phyloP scores from a whole-genome alignment of 2,113 vertebrate species.

The Poeciliopsis retropinna region DNA sequence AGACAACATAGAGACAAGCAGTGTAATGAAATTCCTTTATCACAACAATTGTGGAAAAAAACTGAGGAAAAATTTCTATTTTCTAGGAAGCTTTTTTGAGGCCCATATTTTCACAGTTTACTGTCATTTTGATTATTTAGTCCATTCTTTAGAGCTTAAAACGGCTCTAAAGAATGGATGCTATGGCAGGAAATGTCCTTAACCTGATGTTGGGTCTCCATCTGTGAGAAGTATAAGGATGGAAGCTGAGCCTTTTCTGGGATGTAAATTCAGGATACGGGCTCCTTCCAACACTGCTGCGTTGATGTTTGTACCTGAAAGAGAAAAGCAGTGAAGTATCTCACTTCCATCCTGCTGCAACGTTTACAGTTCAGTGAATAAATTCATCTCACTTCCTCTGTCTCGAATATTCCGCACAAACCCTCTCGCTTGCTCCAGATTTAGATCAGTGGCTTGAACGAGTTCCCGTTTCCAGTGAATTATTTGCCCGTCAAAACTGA shows the following conservation, averaged over 20 bases:
- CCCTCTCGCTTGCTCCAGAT: slow-evolving; percentile 78
- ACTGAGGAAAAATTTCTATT: no score
- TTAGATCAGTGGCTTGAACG: slow-evolving; percentile 82
- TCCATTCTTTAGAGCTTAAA: no score
- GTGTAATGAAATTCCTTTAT: no score
- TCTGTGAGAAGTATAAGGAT: slow-evolving; percentile 94
- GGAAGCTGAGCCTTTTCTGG: slow-evolving; percentile 82
- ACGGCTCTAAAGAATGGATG: no score
- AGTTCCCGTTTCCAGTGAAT: slow-evolving; percentile 83
- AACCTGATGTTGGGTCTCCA: slow-evolving; percentile 87
- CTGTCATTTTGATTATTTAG: no score
- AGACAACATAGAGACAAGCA: no score
- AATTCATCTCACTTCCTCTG: slow-evolving; percentile 71
- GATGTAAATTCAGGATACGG: slow-evolving; percentile 79
- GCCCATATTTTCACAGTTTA: no score
- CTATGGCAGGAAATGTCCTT: neutral
- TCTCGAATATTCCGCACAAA: slow-evolving; percentile 78
- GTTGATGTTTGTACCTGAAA: slow-evolving; percentile 89
- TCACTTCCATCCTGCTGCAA: neutral
- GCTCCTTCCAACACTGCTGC: slow-evolving; percentile 84
- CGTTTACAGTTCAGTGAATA: neutral
- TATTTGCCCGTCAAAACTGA: slow-evolving; percentile 81
- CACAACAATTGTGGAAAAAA: no score
- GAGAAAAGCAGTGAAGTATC: slow-evolving; percentile 9
- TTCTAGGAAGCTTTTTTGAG: no score